These are phyloP conservation scores for Zoanthus solanderi DNA, from an alignment of 92 coral and sea anemone genomes.

Conservation along the genomic window DNA sequence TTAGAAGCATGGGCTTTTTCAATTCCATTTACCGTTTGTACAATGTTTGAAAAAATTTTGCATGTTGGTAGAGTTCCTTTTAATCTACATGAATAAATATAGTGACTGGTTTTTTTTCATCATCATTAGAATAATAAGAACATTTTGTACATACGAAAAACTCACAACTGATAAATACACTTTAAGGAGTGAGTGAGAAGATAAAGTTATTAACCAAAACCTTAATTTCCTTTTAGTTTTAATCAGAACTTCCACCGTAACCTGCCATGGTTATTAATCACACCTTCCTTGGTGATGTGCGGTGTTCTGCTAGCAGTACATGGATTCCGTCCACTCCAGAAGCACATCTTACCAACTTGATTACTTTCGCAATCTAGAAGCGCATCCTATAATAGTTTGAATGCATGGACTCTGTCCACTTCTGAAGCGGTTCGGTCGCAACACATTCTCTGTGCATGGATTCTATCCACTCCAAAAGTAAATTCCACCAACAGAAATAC, in stretches of 20 bases:
- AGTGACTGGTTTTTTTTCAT: too few species aligned
- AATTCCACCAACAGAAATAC: too few species aligned
- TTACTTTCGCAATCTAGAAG: not conserved
- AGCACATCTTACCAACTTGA: constrained; percentile 14
- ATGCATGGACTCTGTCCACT: not conserved
- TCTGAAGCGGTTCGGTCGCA: not conserved
- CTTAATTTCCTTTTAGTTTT: constrained; percentile 4
- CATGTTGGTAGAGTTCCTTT: too few species aligned
- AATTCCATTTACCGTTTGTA: too few species aligned
- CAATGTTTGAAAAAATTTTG: too few species aligned
- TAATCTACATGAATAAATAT: too few species aligned
- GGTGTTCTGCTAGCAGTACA: not conserved
- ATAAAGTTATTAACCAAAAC: not conserved
- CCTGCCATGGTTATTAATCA: constrained; percentile 27
- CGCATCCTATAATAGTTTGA: not conserved
- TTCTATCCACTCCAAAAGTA: too few species aligned
- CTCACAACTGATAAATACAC: too few species aligned
- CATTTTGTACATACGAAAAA: too few species aligned
- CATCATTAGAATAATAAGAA: too few species aligned
- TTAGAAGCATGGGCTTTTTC: too few species aligned
- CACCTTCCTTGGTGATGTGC: constrained; percentile 31
- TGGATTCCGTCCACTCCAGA: constrained; percentile 7
- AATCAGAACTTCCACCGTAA: constrained; percentile 24
- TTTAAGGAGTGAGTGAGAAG: not conserved
- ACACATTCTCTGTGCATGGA: too few species aligned